Evolutionary conservation across 2,797 vertebrate species (phyloP), one percentile per base, ranked within the genome.

Genomic region (Buphagus erythrorhynchus): DNA sequence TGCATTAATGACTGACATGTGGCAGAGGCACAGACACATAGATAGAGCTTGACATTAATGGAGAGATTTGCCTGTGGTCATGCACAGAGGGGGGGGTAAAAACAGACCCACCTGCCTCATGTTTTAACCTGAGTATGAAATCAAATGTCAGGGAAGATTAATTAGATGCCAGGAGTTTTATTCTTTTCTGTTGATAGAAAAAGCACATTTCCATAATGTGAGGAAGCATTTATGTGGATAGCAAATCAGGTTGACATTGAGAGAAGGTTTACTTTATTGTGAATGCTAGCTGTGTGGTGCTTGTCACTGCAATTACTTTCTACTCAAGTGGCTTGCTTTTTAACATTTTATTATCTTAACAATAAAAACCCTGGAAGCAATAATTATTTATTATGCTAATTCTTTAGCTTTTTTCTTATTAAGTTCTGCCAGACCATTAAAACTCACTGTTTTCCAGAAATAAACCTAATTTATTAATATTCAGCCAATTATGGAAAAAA

Each of bases 21-120:
- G 97, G 98, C 99, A 98, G 98, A 98, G 94, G 95, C 80, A 89
- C 78, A 98, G 97, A 97, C 98, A 98, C 97, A 97, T 97, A 98
- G 98, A 99, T 99, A 98, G 97, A 97, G 96, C 96, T 78, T 98
- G 99, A 99, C 99, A 98, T 98, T 99, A 99, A 99, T 99, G 99
- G 99, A 99, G 98, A 98, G 98, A 99, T 98, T 98, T 95, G 99
- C 99, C 99, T 96, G 97, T 97, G 98, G 99, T 98, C 98, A 99
- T 98, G 96, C 91, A 97, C 96, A 80, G 38, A 38, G 14, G 86
- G 51, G 49, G 90, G 86, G 57, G 71, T 31, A 14, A 28, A 36
- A 79, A n/a, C 2, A 94, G 92, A 93, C 72, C 97, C 98, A 98
- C 98, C 97, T 99, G 97, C 97, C 98, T 97, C 81, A 93, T 98